phyloP scores from a whole-genome alignment of 2,113 vertebrate genomes.

The Equus quagga region DNA sequence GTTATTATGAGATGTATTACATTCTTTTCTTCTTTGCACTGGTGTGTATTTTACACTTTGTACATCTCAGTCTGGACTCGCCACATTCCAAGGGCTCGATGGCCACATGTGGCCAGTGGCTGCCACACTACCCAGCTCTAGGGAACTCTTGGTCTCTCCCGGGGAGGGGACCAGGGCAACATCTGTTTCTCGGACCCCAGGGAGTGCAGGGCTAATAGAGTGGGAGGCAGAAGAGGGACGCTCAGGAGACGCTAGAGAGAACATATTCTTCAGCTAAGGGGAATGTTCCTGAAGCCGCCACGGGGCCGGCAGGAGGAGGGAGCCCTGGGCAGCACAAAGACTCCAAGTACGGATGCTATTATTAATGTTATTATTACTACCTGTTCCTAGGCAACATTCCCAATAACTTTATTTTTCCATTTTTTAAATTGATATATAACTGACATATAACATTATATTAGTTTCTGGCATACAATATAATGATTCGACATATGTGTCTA shows the following conservation, averaged over 20 bases:
- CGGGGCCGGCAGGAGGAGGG: background rate
- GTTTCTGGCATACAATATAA: background rate
- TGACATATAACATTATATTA: background rate
- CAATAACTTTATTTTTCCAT: background rate
- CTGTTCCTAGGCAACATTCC: background rate
- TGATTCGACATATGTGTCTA: rapidly evolving
- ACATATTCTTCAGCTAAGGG: background rate
- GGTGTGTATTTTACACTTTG: background rate
- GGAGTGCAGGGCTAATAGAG: rapidly evolving
- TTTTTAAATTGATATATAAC: background rate
- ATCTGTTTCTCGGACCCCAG: background rate
- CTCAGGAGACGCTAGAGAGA: background rate
- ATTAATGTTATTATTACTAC: background rate
- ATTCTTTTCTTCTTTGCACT: background rate
- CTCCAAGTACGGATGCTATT: background rate
- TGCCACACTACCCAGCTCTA: background rate
- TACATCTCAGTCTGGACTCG: background rate
- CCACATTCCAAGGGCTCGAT: rapidly evolving
- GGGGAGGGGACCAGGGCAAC: too few species aligned
- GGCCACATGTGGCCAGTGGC: background rate
- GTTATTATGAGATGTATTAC: background rate
- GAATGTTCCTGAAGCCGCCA: rapidly evolving
- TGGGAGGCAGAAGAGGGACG: background rate
- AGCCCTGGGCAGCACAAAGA: rapidly evolving
- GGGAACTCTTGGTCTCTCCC: background rate